A percentile compares a stretch with the other conserved stretches of the same genome.
These are phyloP conservation scores for Heliconius sara DNA, from an alignment of 2,888 invertebrate species.

Conservation along the genomic window DNA sequence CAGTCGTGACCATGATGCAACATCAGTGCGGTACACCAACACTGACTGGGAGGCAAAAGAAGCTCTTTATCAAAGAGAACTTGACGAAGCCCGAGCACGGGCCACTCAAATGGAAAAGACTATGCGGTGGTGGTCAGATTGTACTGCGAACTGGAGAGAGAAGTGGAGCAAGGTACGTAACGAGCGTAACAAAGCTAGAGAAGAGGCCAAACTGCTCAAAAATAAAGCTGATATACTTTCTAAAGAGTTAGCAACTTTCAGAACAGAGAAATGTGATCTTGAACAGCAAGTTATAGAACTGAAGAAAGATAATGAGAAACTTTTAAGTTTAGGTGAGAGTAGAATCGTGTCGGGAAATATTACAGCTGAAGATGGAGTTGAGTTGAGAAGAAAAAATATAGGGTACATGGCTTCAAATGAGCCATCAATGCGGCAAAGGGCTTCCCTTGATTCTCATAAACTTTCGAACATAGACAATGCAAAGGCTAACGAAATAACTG, in stretches of 20 bases:
- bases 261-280: conserved; percentile 91
- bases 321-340: conserved; percentile 82
- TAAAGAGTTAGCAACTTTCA: conserved; percentile 89
- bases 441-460: conserved; percentile 77
- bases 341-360: conserved; percentile 73
- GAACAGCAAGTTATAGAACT: conserved; percentile 90
- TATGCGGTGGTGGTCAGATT: conserved; percentile 99
- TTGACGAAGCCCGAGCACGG: conserved; percentile 96
- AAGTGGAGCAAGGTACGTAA: conserved; percentile 97
- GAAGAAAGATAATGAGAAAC: conserved; percentile 92
- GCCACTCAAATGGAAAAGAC: conserved; percentile 99
- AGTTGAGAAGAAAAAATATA: conserved; percentile 69
- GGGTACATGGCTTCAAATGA: conserved; percentile 69
- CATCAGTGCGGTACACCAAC: conserved; percentile 86
- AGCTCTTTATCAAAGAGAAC: conserved; percentile 88
- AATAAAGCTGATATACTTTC: conserved; percentile 90
- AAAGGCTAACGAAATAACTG: conserved; percentile 72
- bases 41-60: conserved; percentile 92
- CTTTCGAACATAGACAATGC: conserved; percentile 77
- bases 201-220: conserved; percentile 93
- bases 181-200: conserved; percentile 96
- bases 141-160: conserved; percentile 98
- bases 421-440: conserved; percentile 67
- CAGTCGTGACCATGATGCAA: conserved; percentile 85
- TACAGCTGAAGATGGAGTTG: conserved; percentile 72